Evolutionary conservation across 2,113 vertebrate genomes (phyloP).

Genomic region (Campylomormyrus numenius): DNA sequence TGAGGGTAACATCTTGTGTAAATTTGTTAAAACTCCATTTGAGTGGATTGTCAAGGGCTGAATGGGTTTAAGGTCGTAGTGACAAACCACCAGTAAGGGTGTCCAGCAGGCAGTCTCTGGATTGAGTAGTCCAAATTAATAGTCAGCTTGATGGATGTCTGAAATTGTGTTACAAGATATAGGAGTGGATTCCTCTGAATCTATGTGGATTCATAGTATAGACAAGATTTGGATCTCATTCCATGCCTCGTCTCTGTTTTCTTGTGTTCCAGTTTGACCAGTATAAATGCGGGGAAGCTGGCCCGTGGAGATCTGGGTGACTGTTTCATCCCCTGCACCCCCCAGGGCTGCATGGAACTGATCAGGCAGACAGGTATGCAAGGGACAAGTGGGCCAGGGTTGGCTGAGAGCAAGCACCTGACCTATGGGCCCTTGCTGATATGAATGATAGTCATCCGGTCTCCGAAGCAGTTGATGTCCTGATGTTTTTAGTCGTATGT

Average conservation of each 20-base stretch:
- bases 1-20: background rate
- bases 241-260: background rate
- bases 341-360: constrained; percentile 94
- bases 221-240: background rate
- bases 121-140: background rate
- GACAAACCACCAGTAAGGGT: background rate
- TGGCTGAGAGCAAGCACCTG: background rate
- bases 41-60: background rate
- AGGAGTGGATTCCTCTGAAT: background rate
- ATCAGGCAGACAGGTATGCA: constrained; percentile 80
- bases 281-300: constrained; percentile 88
- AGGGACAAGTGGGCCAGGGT: background rate
- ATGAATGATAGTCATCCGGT: background rate
- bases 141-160: background rate
- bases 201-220: background rate
- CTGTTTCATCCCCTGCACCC: constrained; percentile 94
- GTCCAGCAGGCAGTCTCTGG: background rate
- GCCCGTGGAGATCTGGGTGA: constrained; percentile 83
- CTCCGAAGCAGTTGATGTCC: background rate
- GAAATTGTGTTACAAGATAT: background rate
- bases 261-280: constrained; percentile 71
- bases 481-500: background rate
- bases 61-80: background rate
- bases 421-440: background rate
- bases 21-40: background rate